phyloP scores from a whole-genome alignment of 2,797 vertebrate species.

The Dipus sagitta region DNA sequence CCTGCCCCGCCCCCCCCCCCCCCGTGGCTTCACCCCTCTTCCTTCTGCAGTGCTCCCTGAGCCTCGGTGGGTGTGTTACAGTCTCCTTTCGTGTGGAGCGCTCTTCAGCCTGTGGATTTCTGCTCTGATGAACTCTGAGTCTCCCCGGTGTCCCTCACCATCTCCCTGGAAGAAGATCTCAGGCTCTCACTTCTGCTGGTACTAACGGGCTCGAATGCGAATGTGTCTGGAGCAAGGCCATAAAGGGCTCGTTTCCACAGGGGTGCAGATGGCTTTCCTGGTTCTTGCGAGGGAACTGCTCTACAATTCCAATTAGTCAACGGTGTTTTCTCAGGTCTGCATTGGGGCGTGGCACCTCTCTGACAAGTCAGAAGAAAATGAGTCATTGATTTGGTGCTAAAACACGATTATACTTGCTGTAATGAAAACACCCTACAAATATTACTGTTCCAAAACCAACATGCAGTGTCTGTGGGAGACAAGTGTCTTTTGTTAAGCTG shows the following conservation, averaged over 20 bases:
- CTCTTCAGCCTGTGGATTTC: too few relatives aligned
- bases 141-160: too few relatives aligned
- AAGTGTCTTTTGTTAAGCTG: slow-evolving; percentile 65
- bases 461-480: slow-evolving; percentile 21
- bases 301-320: slow-evolving; percentile 72
- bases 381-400: slow-evolving; percentile 81
- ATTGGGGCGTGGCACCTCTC: slow-evolving; percentile 74
- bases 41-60: too few relatives aligned
- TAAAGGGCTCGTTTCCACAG: slow-evolving; percentile 33
- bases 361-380: slow-evolving; percentile 78
- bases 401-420: slow-evolving; percentile 80
- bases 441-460: slow-evolving; percentile 44
- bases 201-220: background rate
- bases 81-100: too few relatives aligned
- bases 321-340: slow-evolving; percentile 72
- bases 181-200: background rate
- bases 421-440: slow-evolving; percentile 64
- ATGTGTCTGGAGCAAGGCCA: slow-evolving; percentile 7
- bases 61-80: too few relatives aligned
- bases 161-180: too few relatives aligned
- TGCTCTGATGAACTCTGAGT: too few relatives aligned
- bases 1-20: too few relatives aligned
- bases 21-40: too few relatives aligned
- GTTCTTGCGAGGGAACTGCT: background rate
- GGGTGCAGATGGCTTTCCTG: slow-evolving; percentile 13